phyloP scores from a whole-genome alignment of 1,140 invertebrate species.

The Kradibia gibbosae region DNA sequence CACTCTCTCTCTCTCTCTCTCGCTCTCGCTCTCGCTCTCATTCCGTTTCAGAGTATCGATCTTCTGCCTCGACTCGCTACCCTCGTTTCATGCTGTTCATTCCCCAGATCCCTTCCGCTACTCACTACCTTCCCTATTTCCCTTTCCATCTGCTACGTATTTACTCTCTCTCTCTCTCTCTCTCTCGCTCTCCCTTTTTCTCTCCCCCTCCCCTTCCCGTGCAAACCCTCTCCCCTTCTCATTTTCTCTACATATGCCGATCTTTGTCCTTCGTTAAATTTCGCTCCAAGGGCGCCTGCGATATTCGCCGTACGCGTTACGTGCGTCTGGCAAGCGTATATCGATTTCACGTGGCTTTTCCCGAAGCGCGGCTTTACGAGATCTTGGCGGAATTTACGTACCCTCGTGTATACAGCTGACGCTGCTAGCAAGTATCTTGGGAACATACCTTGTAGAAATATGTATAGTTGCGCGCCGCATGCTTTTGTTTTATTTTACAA shows the following conservation, averaged over 20 bases:
- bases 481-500: not conserved
- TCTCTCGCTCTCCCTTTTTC: not conserved
- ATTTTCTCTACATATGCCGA: not conserved
- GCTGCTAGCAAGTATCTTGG: not conserved
- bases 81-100: slow-evolving; percentile 33
- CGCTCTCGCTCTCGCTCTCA: slow-evolving; percentile 1
- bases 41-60: slow-evolving; percentile 35
- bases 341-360: slow-evolving; percentile 27
- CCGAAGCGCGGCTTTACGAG: not conserved
- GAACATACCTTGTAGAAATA: not conserved
- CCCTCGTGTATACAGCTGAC: slow-evolving; percentile 1
- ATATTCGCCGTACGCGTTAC: not conserved
- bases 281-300: not conserved
- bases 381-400: not conserved
- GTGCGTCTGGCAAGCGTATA: not conserved
- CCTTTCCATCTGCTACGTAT: slow-evolving; percentile 23
- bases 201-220: not conserved
- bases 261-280: not conserved
- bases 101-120: slow-evolving; percentile 7
- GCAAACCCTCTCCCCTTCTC: not conserved
- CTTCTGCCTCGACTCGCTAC: slow-evolving; percentile 32
- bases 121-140: not conserved
- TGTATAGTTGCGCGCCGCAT: too few relatives aligned
- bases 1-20: not conserved
- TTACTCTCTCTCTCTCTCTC: not conserved